Base-by-base conservation (phyloP, 2,113 vertebrate species). In the Mesitornis unicolor region DNA sequence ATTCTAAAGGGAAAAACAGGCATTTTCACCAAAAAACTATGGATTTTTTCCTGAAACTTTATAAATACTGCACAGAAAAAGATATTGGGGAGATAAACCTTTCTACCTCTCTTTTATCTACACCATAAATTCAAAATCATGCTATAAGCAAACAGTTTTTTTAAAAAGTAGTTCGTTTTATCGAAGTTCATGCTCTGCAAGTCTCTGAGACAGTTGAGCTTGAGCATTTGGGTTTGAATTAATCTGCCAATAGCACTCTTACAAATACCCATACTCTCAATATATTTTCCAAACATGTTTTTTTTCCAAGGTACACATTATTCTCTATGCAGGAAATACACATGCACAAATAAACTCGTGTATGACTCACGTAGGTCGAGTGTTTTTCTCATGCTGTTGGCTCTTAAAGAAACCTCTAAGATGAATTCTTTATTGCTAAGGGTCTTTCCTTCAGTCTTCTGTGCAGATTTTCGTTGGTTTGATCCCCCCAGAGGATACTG, bases 321-420 rank as follows among this genome's bases (percentile, higher is more conserved):
- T 96, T 94, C 86, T 94, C 73, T 90, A 79, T 89, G 88, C 95
- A 94, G 83, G 95, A 96, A 95, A 89, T 94, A 97, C 92, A 93
- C 77, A 94, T 87, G 87, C 94, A 87, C 91, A 95, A 93, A 94
- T 81, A 96, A 93, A 95, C 84, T 89, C 78, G 74, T 28, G 16
- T 81, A 53, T 96, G 96, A 96, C 85, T 96, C 92, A 93, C 56
- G 88, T 84, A 95, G 93, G 73, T 90, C 20, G n/a, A 90, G 61
- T 40, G 53, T 76, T 93, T 89, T 88, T 86, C 85, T 92, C 76
- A 56, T 87, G 59, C 50, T 69, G 35, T 64, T 75, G 75, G 54
- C 87, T 91, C 70, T 92, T 94, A 94, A 96, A 96, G 92, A 77
- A 96, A 73, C 86, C 1, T 1, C 70, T 31, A 59, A 45, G 78